Conservation (phyloP, 2,797 vertebrate species). For the Margarornis squamiger region DNA sequence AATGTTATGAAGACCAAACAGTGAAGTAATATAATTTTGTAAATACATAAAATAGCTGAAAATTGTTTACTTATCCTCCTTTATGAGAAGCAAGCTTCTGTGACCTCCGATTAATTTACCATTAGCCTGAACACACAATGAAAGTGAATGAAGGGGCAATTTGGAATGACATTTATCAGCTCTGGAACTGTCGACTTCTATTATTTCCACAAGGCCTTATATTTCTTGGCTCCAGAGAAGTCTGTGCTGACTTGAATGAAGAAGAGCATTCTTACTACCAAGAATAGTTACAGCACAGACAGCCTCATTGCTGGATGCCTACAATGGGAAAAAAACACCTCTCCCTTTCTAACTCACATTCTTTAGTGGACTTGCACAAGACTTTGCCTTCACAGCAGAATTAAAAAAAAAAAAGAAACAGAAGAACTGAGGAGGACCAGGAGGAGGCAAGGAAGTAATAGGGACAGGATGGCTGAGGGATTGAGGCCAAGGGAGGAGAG, state of each 20-base stretch:
- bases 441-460: background rate
- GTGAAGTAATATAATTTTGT: conserved; percentile 56
- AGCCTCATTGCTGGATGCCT: background rate
- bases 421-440: background rate
- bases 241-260: conserved; percentile 49
- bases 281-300: background rate
- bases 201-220: conserved; percentile 68
- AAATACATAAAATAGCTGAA: conserved; percentile 53
- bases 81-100: conserved; percentile 29
- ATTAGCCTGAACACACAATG: conserved; percentile 58
- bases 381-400: background rate
- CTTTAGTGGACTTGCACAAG: background rate
- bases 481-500: background rate
- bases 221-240: conserved; percentile 59
- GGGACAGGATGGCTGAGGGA: background rate
- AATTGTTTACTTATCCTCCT: conserved; percentile 61
- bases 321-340: background rate
- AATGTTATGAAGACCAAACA: conserved; percentile 46
- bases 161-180: conserved; percentile 73
- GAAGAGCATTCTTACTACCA: conserved; percentile 38
- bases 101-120: conserved; percentile 62
- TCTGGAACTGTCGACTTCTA: conserved; percentile 62
- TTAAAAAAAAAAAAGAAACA: background rate
- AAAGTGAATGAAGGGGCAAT: conserved; percentile 63
- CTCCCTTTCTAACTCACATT: background rate